A percentile compares a stretch with the other conserved stretches of the same genome.
These are phyloP conservation scores for Butorides virescens DNA, from an alignment of 2,113 vertebrate genomes.

Conservation along the genomic window DNA sequence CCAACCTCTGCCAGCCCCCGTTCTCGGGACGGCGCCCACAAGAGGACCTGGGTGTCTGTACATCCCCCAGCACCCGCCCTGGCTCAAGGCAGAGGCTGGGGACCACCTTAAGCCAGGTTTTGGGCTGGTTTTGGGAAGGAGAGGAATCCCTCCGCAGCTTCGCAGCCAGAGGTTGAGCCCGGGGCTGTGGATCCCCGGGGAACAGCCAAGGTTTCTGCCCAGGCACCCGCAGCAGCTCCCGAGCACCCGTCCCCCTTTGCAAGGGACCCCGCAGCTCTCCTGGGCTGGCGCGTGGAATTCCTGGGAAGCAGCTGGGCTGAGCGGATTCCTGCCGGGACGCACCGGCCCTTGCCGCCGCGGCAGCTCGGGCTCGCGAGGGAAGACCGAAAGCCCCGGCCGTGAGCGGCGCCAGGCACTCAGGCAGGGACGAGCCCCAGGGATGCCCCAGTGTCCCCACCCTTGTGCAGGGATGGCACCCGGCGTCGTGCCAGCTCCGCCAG, in stretches of 20 bases:
- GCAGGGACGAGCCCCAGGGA: background rate
- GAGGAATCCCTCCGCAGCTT: background rate
- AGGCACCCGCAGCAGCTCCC: background rate
- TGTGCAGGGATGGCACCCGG: background rate
- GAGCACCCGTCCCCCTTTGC: background rate
- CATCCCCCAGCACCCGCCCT: background rate
- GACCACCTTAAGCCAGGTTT: background rate
- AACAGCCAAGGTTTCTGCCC: background rate
- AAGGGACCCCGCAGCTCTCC: background rate
- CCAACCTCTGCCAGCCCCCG: background rate
- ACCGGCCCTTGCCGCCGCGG: background rate
- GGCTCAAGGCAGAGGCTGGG: background rate
- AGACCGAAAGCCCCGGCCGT: accelerated
- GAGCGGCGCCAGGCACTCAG: background rate
- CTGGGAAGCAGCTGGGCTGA: background rate
- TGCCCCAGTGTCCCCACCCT: accelerated
- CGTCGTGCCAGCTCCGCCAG: accelerated
- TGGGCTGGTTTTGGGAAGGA: accelerated
- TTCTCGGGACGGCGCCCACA: accelerated
- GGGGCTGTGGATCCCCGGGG: no score
- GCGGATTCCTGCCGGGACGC: background rate
- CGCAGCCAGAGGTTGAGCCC: background rate
- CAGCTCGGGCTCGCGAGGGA: background rate
- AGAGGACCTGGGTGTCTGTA: background rate
- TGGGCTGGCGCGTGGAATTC: background rate